Evolutionary conservation across 2,113 vertebrate species (phyloP).

Genomic region (Eclectus roratus): DNA sequence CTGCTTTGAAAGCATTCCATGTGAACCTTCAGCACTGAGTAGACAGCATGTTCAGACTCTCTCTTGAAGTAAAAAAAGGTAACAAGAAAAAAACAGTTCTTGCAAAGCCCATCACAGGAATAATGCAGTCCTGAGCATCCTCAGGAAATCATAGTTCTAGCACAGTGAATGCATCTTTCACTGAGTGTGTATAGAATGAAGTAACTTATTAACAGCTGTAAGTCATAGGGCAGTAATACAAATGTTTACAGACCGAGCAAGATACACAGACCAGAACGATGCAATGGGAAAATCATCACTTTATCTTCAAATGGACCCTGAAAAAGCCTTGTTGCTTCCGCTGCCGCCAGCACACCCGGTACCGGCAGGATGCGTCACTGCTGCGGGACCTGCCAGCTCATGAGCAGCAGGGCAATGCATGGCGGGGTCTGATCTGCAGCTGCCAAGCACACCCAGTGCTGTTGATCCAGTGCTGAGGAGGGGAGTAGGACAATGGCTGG

Average conservation of each 20-base stretch:
- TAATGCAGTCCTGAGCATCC: neutral
- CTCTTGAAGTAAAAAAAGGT: neutral
- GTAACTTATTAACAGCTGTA: neutral
- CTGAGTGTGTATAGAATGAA: neutral
- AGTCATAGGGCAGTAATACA: neutral
- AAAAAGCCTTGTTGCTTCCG: neutral
- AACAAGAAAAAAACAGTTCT: neutral
- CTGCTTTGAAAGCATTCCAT: rapidly evolving
- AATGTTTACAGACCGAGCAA: neutral
- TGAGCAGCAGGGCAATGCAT: neutral
- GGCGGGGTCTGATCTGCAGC: neutral
- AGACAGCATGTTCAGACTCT: neutral
- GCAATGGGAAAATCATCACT: neutral
- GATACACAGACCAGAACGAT: neutral
- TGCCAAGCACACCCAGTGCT: neutral
- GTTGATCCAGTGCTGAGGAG: neutral
- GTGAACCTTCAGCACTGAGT: neutral
- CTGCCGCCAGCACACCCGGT: neutral
- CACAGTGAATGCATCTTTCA: neutral
- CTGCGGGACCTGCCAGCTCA: neutral
- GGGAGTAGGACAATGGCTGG: rapidly evolving
- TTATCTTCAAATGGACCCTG: neutral
- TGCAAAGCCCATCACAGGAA: neutral
- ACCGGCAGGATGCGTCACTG: neutral
- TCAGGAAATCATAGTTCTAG: neutral